Evolutionary conservation across 2,797 vertebrate genomes (phyloP).

Genomic region (Notamacropus eugenii): DNA sequence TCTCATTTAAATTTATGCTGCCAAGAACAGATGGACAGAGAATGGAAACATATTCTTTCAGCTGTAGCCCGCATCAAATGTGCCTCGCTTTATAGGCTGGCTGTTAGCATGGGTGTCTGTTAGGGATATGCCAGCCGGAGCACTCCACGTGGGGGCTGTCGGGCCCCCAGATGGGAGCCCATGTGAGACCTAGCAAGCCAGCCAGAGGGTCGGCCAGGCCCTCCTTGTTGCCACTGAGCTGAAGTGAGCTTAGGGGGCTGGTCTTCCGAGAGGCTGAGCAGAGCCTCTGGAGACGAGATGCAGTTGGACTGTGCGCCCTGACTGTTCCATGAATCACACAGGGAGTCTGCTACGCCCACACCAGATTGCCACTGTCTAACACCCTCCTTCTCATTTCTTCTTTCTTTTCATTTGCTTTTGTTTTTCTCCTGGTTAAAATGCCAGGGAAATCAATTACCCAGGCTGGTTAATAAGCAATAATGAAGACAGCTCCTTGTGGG

Average conservation of each 20-base stretch:
- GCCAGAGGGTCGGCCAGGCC: not conserved
- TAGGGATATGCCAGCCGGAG: conserved; percentile 70
- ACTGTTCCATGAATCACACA: conserved; percentile 75
- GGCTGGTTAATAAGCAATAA: conserved; percentile 57
- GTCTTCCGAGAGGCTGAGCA: conserved; percentile 70
- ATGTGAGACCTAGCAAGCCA: conserved; percentile 32
- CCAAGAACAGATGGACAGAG: conserved; percentile 80
- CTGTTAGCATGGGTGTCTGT: conserved; percentile 75
- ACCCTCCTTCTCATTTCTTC: conserved; percentile 67
- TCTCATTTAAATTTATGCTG: conserved; percentile 76
- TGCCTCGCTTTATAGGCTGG: conserved; percentile 76
- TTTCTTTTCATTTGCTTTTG: conserved; percentile 76
- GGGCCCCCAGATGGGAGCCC: conserved; percentile 67
- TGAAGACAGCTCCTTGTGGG: conserved; percentile 17
- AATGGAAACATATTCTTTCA: conserved; percentile 82
- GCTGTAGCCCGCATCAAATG: conserved; percentile 71
- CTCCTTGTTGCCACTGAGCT: not conserved
- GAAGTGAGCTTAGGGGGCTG: conserved; percentile 51
- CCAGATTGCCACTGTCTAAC: conserved; percentile 75
- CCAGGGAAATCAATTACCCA: conserved; percentile 46
- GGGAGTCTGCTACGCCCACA: conserved; percentile 70
- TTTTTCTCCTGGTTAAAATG: conserved; percentile 60
- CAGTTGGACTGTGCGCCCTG: conserved; percentile 70
- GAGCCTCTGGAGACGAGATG: conserved; percentile 58
- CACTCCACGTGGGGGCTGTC: conserved; percentile 60